These are phyloP conservation scores for Phrynosoma platyrhinos DNA, from an alignment of 2,113 vertebrate species.

Conservation along the genomic window DNA sequence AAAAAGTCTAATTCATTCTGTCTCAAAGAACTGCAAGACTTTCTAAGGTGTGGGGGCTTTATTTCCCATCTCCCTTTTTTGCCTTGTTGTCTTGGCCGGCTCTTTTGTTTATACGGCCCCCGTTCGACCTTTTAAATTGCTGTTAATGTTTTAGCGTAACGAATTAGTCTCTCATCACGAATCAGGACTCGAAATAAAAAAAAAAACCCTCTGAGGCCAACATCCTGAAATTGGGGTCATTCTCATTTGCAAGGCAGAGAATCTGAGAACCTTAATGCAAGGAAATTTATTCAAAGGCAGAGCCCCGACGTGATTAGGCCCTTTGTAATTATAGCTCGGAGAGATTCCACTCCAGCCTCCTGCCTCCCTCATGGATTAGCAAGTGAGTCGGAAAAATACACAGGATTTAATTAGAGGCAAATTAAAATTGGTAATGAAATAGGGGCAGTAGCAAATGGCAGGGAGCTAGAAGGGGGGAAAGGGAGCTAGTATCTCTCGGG, in stretches of 20 bases:
- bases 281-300: constrained; percentile 94
- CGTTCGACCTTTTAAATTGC: constrained; percentile 97
- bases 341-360: constrained; percentile 94
- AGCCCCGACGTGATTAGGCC: constrained; percentile 97
- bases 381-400: constrained; percentile 98
- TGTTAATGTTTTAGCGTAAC: constrained; percentile 99
- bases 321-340: constrained; percentile 98
- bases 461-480: constrained; percentile 78
- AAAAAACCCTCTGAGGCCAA: constrained; percentile 88
- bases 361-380: constrained; percentile 98
- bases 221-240: constrained; percentile 99
- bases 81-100: constrained; percentile 76
- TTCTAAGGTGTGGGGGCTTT: fast-evolving
- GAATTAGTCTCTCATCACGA: constrained; percentile 99
- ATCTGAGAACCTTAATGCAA: constrained; percentile 88
- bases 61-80: constrained; percentile 67
- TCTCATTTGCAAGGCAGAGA: constrained; percentile 99
- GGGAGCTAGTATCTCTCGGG: constrained; percentile 80
- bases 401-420: constrained; percentile 99
- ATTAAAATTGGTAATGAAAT: constrained; percentile 99
- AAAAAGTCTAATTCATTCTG: background rate
- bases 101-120: constrained; percentile 87
- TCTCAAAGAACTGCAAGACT: constrained; percentile 50
- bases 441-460: constrained; percentile 96
- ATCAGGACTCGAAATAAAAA: constrained; percentile 93